Conservation (phyloP, 2,888 invertebrate genomes). For the Adineta ricciae region DNA sequence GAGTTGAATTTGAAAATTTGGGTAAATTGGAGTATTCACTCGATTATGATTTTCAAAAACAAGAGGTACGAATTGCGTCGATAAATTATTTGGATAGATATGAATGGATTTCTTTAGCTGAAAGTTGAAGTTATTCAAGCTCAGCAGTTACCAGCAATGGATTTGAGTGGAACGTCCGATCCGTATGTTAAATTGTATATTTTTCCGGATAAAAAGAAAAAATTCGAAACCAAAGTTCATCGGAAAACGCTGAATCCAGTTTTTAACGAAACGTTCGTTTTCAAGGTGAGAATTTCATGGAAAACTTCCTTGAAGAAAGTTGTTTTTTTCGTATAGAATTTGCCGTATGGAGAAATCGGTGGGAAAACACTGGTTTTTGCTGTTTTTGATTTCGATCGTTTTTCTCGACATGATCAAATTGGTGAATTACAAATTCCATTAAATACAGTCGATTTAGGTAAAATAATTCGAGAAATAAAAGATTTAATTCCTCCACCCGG, state of each 20-base stretch:
- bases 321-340: slow-evolving; percentile 52
- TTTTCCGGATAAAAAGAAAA: slow-evolving; percentile 98
- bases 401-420: slow-evolving; percentile 99
- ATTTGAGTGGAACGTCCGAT: slow-evolving; percentile 98
- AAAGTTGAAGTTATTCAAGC: slow-evolving; percentile 95
- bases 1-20: slow-evolving; percentile 54
- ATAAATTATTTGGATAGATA: slow-evolving; percentile 25
- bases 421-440: slow-evolving; percentile 96
- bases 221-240: slow-evolving; percentile 98
- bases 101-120: slow-evolving; percentile 52
- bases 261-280: slow-evolving; percentile 95
- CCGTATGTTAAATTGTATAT: slow-evolving; percentile 93
- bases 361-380: slow-evolving; percentile 96
- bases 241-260: slow-evolving; percentile 93
- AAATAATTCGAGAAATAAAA: slow-evolving; percentile 97
- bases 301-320: neutral
- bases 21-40: slow-evolving; percentile 84
- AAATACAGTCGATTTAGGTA: slow-evolving; percentile 92
- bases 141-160: slow-evolving; percentile 89
- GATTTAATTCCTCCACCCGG: slow-evolving; percentile 95
- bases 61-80: slow-evolving; percentile 58
- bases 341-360: slow-evolving; percentile 96
- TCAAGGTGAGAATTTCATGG: slow-evolving; percentile 67
- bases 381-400: slow-evolving; percentile 98
- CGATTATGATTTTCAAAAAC: slow-evolving; percentile 97